Evolutionary conservation across 2,797 vertebrate species (phyloP), one percentile per base, ranked within the genome.

Genomic region (Tragelaphus eurycerus): DNA sequence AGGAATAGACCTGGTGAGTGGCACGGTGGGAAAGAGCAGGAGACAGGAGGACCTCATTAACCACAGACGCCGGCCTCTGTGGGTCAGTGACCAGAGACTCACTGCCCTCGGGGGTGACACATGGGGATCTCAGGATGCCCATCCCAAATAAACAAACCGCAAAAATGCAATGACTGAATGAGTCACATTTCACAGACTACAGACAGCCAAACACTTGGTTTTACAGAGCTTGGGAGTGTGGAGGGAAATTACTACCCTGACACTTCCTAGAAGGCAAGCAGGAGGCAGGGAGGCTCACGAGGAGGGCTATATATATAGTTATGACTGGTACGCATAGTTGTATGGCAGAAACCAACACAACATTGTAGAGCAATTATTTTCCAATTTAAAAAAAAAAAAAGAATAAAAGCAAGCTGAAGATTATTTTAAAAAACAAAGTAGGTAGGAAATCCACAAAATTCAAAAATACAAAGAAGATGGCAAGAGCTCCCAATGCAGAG

Each of bases 1-100:
- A 89, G 59, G 96, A 95, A 83, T 9, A 90, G 96, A 71, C 54
- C 67, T 57, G 21, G 25, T 95, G 95, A 96, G 55, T 78, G 89
- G 93, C 89, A 38, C 0, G 0, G 95, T 54, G 67, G 71, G 38
- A 82, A 87, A 90, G 48, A 59, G 54, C 21, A 95, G 50, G 31
- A 76, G 95, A 92, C 90, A 96, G 96, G 48, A 76, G 62, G 86
- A 16, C n/a, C 86, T 96, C 29, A 1, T 96, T 96, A 95, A n/a
- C 62, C 82, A 54, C n/a, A 16, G 12, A 34, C 84, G 81, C 7
- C 34, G 62, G 55, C 7, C 90, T 29, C 55, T 7, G 31, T 25
- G 74, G 57, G 17, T 64, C 52, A 14, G 11, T 43, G 4, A 3
- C 64, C 5, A 16, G 27, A 48, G 48, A 34, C 89, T 64, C 60